A percentile compares a stretch with the other conserved stretches of the same genome.
These are phyloP conservation scores for Loripinus fragilis DNA, from an alignment of 2,888 invertebrate genomes.

Conservation along the genomic window DNA sequence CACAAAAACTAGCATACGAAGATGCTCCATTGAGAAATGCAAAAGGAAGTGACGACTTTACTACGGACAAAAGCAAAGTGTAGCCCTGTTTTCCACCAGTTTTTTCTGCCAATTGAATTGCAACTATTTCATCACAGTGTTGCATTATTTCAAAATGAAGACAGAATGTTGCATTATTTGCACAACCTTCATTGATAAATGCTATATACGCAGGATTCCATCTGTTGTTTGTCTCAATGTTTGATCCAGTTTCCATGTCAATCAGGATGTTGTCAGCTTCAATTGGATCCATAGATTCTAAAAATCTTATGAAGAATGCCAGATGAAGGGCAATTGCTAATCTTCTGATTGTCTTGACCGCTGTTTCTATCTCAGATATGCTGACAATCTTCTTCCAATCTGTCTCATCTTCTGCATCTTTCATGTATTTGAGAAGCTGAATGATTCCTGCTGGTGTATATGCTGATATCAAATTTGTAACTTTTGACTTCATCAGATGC, in stretches of 20 bases:
- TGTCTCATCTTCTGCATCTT: constrained; percentile 33
- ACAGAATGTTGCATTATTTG: not conserved
- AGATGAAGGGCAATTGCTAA: constrained; percentile 25
- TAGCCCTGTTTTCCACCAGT: not conserved
- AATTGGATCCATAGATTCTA: not conserved
- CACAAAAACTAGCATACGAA: not conserved
- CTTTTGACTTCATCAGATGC: constrained; percentile 47
- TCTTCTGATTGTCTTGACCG: constrained; percentile 27
- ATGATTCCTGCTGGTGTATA: constrained; percentile 39
- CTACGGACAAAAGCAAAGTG: not conserved
- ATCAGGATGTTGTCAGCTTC: not conserved
- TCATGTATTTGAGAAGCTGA: constrained; percentile 43
- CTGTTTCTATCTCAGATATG: constrained; percentile 32
- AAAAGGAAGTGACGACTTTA: constrained; percentile 1
- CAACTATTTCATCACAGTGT: constrained; percentile 11
- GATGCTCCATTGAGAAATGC: not conserved
- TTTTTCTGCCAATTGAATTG: not conserved
- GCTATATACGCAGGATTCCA: not conserved
- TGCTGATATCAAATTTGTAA: constrained; percentile 40
- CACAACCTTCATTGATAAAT: not conserved
- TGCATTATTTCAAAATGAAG: constrained; percentile 32
- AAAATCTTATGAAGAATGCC: constrained; percentile 8
- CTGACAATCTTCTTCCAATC: constrained; percentile 42
- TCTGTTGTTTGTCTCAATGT: not conserved
- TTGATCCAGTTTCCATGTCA: not conserved